Base-by-base conservation (phyloP, 1,140 invertebrate genomes). In the Tenebrio molitor region DNA sequence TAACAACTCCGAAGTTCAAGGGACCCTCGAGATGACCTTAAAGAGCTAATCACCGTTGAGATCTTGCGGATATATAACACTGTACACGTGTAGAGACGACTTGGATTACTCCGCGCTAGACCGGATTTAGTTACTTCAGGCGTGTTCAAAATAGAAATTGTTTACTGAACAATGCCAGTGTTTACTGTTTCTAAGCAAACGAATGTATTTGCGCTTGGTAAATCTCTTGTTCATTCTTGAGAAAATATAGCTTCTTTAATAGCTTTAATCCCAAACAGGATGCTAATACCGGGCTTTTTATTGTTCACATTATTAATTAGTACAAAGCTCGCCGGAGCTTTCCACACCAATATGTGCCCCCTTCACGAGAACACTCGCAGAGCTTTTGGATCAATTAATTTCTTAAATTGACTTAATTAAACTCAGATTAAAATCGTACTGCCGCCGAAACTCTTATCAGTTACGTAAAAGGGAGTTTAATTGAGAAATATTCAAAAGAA, bases 111-210 rank as follows among this genome's bases (percentile, higher is more conserved):
- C 12, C 42, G 42, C 23, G 50, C 50, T 58, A 58, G 64, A 66
- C 14, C 64, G 42, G 64, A 42, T 66, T 66, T 66, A 66, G 64
- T 66, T 44, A 66, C 64, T 66, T 42, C 34, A 66, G 36, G 42
- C 64, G 64, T 66, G 42, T 66, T 66, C 64, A 25, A 66, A 66
- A 66, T 66, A 66, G 64, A 66, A 66, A 66, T 66, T 66, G 64
- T 66, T 66, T 66, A 66, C 64, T 44, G 64, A 66, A 66, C 64
- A 66, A 66, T 66, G 39, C 64, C 64, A 66, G 19, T 66, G 64
- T 66, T 66, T 66, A 42, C 42, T 25, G 50, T 15, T 50, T 58
- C 12, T 42, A 34, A 66, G 36, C 64, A 66, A 58, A 66, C 34
- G n/a, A 42, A 66, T 34, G 64, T 66, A 66, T 66, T 66, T 66